Percentiles rank a stretch among this genome's conserved stretches.
phyloP scores from a whole-genome alignment of 2,888 invertebrate species.

The Yponomeuta cagnagella region DNA sequence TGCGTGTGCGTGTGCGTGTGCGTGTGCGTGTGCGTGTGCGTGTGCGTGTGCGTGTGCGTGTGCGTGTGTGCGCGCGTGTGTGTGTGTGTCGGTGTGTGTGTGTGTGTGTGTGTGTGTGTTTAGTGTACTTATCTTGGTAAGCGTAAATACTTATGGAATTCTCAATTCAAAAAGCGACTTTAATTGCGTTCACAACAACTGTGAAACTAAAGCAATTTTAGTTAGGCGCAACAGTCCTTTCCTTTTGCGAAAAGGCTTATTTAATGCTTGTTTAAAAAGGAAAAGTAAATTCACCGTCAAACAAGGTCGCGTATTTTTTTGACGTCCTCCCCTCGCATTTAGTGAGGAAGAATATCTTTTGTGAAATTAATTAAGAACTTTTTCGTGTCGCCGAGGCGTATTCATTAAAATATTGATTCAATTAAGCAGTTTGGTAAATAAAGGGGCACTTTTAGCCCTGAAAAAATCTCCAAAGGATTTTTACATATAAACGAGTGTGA shows the following conservation, averaged over 20 bases:
- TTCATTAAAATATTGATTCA: slow-evolving; percentile 1
- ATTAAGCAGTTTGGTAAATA: neutral
- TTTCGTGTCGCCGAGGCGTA: neutral
- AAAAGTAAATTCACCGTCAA: neutral
- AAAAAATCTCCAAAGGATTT: neutral
- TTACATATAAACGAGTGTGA: no score
- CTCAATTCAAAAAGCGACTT: no score
- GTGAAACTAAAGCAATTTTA: no score
- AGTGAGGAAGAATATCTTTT: neutral
- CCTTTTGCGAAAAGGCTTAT: neutral
- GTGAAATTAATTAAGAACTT: slow-evolving; percentile 2
- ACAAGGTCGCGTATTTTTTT: neutral
- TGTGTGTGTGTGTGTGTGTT: no score
- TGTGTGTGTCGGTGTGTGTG: no score
- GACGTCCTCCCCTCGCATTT: neutral
- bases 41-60: no score
- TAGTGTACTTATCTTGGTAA: no score
- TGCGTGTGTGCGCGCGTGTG: no score
- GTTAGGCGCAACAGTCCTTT: neutral
- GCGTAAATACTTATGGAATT: no score
- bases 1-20: no score
- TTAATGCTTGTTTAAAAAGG: neutral
- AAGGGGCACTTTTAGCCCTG: neutral
- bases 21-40: no score
- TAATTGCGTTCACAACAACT: no score